phyloP scores from a whole-genome alignment of 2,113 vertebrate genomes.

The Phaethornis superciliosus region DNA sequence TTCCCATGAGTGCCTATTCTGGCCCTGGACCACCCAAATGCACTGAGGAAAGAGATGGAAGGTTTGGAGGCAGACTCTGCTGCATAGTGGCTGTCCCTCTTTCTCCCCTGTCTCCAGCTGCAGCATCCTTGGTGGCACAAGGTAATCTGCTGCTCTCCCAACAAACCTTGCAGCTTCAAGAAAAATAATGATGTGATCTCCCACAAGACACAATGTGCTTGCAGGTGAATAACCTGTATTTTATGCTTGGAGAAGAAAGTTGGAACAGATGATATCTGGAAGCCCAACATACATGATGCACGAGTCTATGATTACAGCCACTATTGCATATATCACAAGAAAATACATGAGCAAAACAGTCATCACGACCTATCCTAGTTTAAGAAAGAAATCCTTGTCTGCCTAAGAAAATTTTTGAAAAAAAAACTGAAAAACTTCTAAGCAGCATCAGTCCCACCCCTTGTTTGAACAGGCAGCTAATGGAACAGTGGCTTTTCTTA shows the following conservation, averaged over 20 bases:
- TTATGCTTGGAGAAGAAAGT: not conserved
- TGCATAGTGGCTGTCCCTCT: accelerated
- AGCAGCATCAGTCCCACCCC: not conserved
- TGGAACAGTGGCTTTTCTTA: not conserved
- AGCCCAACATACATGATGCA: not conserved
- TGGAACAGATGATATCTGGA: not conserved
- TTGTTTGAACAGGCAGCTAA: not conserved
- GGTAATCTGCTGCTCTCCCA: not conserved
- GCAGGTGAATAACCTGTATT: not conserved
- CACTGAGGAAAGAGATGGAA: not conserved
- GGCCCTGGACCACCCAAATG: not conserved
- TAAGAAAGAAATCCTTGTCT: not conserved
- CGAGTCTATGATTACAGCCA: not conserved
- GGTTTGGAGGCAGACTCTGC: not conserved
- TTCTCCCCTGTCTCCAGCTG: not conserved
- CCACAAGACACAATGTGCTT: not conserved
- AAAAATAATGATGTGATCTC: not conserved
- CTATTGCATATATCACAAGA: not conserved
- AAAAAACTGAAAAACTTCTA: not conserved
- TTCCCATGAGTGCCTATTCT: not conserved
- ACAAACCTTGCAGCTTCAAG: not conserved
- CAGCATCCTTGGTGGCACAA: not conserved
- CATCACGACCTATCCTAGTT: not conserved
- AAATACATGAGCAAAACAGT: not conserved
- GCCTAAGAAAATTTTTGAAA: not conserved